phyloP scores from a whole-genome alignment of 2,113 vertebrate genomes.

The Rostratula benghalensis region DNA sequence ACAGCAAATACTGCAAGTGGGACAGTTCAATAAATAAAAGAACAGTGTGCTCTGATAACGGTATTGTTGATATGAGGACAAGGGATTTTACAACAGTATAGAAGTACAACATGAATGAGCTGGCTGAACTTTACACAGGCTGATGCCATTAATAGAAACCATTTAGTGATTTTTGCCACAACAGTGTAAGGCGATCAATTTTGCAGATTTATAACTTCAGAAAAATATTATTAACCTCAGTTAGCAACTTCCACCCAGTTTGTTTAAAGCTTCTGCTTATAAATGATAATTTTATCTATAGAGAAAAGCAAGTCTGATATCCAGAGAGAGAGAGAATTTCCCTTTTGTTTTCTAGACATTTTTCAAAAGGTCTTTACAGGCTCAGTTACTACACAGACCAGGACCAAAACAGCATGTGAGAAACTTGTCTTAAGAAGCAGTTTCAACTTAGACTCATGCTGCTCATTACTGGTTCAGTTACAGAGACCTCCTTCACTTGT shows the following conservation, averaged over 20 bases:
- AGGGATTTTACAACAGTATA: neutral
- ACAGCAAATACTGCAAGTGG: neutral
- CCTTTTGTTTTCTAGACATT: neutral
- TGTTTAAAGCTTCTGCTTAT: neutral
- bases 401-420: neutral
- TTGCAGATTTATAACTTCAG: neutral
- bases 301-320: neutral
- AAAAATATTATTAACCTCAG: neutral
- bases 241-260: neutral
- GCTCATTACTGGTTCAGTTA: neutral
- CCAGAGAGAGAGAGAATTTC: neutral
- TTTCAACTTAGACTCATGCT: neutral
- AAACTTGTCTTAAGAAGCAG: neutral
- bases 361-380: neutral
- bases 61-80: neutral
- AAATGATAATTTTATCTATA: neutral
- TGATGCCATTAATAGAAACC: neutral
- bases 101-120: neutral
- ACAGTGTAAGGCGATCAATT: neutral
- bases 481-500: neutral
- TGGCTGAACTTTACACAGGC: neutral
- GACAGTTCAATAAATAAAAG: neutral
- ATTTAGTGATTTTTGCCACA: neutral
- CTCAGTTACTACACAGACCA: neutral
- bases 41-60: neutral